Evolutionary conservation across 2,888 invertebrate species (phyloP).

Genomic region (Scrobipalpa costella): DNA sequence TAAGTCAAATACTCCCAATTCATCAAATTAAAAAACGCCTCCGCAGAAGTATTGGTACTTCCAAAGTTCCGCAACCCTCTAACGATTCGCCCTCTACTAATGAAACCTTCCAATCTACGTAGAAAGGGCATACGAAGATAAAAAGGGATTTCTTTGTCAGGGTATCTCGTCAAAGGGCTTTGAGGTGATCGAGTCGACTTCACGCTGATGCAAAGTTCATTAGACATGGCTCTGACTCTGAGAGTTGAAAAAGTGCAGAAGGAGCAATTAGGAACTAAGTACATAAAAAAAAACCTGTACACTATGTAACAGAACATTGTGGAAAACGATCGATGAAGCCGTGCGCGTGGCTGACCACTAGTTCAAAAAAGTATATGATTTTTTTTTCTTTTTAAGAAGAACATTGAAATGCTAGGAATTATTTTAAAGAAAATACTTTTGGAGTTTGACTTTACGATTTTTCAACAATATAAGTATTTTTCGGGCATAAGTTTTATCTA

Average conservation of each 20-base stretch:
- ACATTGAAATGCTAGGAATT: no score
- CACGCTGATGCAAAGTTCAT: constrained; percentile 1
- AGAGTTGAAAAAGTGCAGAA: neutral
- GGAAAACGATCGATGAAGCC: no score
- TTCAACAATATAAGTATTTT: no score
- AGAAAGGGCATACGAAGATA: neutral
- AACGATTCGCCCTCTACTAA: neutral
- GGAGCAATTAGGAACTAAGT: neutral
- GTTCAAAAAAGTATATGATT: no score
- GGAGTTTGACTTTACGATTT: no score
- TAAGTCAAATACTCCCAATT: no score
- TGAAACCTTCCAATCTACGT: neutral
- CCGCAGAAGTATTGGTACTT: neutral
- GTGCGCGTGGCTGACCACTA: no score
- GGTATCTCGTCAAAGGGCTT: constrained; percentile 19
- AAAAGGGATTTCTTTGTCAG: constrained; percentile 2
- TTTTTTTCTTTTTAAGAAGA: no score
- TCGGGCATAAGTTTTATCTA: neutral
- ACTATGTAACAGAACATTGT: no score
- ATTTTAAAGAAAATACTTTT: no score
- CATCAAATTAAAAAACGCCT: neutral
- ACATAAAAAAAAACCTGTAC: neutral
- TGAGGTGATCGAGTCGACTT: neutral
- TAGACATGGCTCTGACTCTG: constrained; percentile 3
- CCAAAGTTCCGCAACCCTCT: neutral